Percentiles rank a stretch among this genome's conserved stretches.
Conservation (phyloP, 2,888 invertebrate species). For the Schizaphis graminum region DNA sequence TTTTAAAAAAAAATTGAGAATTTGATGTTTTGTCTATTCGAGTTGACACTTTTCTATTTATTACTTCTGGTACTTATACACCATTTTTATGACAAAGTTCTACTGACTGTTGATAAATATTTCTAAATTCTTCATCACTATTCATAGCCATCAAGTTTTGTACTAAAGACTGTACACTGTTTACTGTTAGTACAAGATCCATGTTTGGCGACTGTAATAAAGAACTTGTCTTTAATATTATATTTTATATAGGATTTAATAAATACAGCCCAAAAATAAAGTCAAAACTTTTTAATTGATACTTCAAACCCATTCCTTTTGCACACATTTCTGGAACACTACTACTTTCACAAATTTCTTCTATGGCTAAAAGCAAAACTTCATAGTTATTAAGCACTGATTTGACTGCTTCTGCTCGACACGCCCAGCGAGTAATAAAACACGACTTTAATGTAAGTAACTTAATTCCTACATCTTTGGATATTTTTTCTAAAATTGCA, state of each 20-base stretch:
- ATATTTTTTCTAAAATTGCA: slow-evolving; percentile 75
- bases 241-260: not conserved
- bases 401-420: slow-evolving; percentile 38
- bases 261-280: slow-evolving; percentile 9
- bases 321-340: slow-evolving; percentile 14
- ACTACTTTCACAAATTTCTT: slow-evolving; percentile 7
- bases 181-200: not conserved
- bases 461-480: slow-evolving; percentile 73
- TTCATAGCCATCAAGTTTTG: slow-evolving; percentile 5
- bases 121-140: not conserved
- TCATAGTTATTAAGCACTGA: slow-evolving; percentile 12
- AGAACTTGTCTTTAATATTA: slow-evolving; percentile 9
- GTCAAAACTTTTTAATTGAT: slow-evolving; percentile 17
- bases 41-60: slow-evolving; percentile 24
- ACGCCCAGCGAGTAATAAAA: slow-evolving; percentile 23
- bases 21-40: slow-evolving; percentile 8
- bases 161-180: slow-evolving; percentile 6
- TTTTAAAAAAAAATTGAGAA: slow-evolving; percentile 22
- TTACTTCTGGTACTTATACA: slow-evolving; percentile 3
- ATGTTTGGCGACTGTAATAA: slow-evolving; percentile 15
- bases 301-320: not conserved
- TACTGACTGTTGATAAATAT: slow-evolving; percentile 13
- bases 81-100: slow-evolving; percentile 1
- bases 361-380: slow-evolving; percentile 12
- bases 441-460: slow-evolving; percentile 12